Percentiles rank a stretch among this genome's conserved stretches.
Evolutionary conservation across 2,113 vertebrate genomes (phyloP).

Genomic region (Asarcornis scutulata): DNA sequence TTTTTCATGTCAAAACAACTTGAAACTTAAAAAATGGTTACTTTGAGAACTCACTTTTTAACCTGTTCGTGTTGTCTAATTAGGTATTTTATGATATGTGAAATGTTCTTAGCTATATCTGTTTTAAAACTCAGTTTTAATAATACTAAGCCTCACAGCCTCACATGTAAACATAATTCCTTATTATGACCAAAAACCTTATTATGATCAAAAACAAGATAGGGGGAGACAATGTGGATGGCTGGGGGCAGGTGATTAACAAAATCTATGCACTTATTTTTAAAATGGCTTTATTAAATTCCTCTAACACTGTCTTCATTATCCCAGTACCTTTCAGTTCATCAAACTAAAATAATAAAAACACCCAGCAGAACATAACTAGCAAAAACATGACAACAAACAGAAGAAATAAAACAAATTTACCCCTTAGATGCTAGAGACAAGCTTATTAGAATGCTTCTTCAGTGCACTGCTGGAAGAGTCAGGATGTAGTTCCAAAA

Average conservation of each 20-base stretch:
- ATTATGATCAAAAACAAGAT: fast-evolving
- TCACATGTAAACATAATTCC: not conserved
- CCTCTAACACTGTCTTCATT: not conserved
- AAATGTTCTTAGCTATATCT: not conserved
- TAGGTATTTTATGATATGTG: not conserved
- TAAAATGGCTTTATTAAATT: not conserved
- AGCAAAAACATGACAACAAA: not conserved
- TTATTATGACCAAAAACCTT: not conserved
- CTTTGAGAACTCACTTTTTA: not conserved
- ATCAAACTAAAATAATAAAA: not conserved
- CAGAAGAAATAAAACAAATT: not conserved
- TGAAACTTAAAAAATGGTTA: not conserved
- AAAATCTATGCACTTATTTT: conserved; percentile 4
- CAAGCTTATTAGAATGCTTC: not conserved
- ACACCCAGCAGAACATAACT: not conserved
- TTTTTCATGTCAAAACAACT: not conserved
- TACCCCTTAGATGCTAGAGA: not conserved
- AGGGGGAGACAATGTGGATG: not conserved
- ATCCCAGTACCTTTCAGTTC: not conserved
- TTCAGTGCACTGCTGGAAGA: not conserved
- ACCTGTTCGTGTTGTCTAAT: not conserved
- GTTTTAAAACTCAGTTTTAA: not conserved
- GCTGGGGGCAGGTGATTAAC: not conserved
- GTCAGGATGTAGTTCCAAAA: not conserved
- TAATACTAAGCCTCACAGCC: not conserved